phyloP scores from a whole-genome alignment of 2,113 vertebrate genomes.

The Platysteira castanea region DNA sequence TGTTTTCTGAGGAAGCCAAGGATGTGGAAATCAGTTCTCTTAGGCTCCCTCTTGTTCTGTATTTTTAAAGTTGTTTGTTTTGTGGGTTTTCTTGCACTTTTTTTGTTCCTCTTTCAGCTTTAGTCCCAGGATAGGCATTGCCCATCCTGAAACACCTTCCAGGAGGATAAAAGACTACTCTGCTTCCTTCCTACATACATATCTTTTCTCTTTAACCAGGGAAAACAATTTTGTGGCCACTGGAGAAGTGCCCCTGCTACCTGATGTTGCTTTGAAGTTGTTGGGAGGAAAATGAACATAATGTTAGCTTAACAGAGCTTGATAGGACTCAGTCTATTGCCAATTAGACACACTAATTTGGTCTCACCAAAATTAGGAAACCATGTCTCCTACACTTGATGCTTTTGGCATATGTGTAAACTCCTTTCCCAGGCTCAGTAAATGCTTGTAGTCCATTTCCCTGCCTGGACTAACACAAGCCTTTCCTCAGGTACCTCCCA shows the following conservation, averaged over 20 bases:
- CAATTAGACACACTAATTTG: slow-evolving; percentile 15
- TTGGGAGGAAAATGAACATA: neutral
- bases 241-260: neutral
- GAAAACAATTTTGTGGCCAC: neutral
- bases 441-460: neutral
- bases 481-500: slow-evolving; percentile 30
- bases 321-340: neutral
- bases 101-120: slow-evolving; percentile 47
- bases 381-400: neutral
- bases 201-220: neutral
- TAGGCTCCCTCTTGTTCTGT: slow-evolving; percentile 23
- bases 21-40: neutral
- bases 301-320: neutral
- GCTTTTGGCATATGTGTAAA: neutral
- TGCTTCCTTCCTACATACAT: neutral
- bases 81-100: slow-evolving; percentile 39
- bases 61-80: slow-evolving; percentile 20
- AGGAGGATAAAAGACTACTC: neutral
- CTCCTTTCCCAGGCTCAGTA: neutral
- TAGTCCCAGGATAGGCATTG: neutral
- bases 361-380: neutral
- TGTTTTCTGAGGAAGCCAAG: neutral
- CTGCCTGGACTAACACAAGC: neutral
- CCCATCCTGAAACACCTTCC: neutral
- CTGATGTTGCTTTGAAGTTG: slow-evolving; percentile 27